Evolutionary conservation across 2,888 invertebrate species (phyloP), one percentile per base, ranked within the genome.

Genomic region (Pinctada fucata): DNA sequence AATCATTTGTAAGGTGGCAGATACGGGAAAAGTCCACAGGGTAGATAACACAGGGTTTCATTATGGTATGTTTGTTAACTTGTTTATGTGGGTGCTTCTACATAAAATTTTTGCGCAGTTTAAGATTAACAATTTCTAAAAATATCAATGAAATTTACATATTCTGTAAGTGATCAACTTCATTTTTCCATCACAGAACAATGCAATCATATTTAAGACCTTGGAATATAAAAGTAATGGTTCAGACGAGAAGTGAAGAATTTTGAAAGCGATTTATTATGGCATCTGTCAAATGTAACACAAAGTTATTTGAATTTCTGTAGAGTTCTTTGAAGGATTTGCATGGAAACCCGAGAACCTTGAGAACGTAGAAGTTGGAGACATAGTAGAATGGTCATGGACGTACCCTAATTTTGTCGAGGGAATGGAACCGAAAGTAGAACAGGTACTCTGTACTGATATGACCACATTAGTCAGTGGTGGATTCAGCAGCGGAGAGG

Each of bases 351-450:
- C 83, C 47, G 79, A 83, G 2, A 76, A 79, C 5, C 31, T 81
- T 2, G 66, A 77, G 2, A 58, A 58, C 6, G 75, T 86, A 10
- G 75, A 75, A 6, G 78, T 78, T 6, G 88, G 88, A 31, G 88
- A 87, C 73, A 82, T 77, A 49, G 84, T 87, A 8, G 72, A 63
- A 2, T 86, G 84, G 84, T 47, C 48, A 13, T 88, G 87, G 87
- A 66, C 74, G 16, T 84, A 82, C 31, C 77, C 83, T 3, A 45
- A 48, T 0, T 83, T 74, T 31, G 72, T 85, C 13, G 52, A 49
- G 2, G 73, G 82, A 48, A 73, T 82, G n/a, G 51, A 65, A 49
- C 78, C 79, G 47, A 75, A 76, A n/a, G 72, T 88, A 16, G 65
- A 79, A 5, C 82, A 87, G 76, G 84, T 83, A n/a, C 74, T 13